Evolutionary conservation across 2,113 vertebrate species (phyloP).

Genomic region (Rhabdornis inornatus): DNA sequence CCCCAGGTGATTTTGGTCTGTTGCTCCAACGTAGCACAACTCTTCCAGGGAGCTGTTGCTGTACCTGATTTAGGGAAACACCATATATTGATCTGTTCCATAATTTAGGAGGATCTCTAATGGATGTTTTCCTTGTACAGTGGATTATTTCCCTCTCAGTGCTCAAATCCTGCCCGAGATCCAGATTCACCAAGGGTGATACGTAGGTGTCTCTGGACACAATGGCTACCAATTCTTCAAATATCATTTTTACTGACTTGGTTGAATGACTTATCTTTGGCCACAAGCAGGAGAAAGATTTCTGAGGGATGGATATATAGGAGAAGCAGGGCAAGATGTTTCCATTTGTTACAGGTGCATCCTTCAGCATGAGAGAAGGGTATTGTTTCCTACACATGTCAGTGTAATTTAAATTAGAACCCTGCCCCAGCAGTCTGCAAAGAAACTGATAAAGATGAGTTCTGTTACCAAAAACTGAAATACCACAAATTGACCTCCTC

Average conservation of each 20-base stretch:
- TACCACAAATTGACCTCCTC: background rate
- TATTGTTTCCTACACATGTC: background rate
- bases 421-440: background rate
- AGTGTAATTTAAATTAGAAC: background rate
- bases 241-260: background rate
- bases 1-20: background rate
- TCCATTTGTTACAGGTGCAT: background rate
- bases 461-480: background rate
- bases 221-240: background rate
- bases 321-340: background rate
- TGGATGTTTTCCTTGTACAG: background rate
- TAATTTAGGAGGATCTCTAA: background rate
- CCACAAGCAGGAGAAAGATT: background rate
- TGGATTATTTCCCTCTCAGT: background rate
- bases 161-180: background rate
- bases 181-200: background rate
- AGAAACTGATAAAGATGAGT: background rate
- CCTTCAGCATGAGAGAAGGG: background rate
- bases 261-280: background rate
- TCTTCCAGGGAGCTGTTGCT: background rate
- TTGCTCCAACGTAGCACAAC: rapidly evolving
- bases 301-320: background rate
- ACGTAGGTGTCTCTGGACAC: rapidly evolving
- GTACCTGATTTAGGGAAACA: background rate
- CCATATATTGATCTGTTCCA: background rate